Evolutionary conservation across 2,888 invertebrate species (phyloP).

Genomic region (Boloria selene): DNA sequence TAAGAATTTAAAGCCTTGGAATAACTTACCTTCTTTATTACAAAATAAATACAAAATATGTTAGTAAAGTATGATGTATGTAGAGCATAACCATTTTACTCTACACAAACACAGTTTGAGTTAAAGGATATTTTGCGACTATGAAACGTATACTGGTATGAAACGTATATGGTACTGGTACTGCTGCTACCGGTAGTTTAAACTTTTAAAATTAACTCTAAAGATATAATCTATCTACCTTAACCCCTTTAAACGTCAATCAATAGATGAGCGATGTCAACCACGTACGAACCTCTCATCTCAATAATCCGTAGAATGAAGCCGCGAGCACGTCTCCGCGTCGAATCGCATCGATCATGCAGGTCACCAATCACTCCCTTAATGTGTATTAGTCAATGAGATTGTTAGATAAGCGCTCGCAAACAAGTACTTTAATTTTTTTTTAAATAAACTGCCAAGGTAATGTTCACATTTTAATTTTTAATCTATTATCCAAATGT

Average conservation of each 20-base stretch:
- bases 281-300: slow-evolving; percentile 39
- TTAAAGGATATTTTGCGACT: too few species aligned
- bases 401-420: background rate
- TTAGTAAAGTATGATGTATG: too few species aligned
- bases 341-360: slow-evolving; percentile 24
- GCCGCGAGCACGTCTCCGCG: slow-evolving; percentile 55
- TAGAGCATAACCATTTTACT: too few species aligned
- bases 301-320: slow-evolving; percentile 67
- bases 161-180: too few species aligned
- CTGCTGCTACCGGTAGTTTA: too few species aligned
- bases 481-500: too few species aligned
- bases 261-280: slow-evolving; percentile 22
- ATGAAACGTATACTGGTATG: too few species aligned
- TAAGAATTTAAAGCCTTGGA: background rate
- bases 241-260: slow-evolving; percentile 14
- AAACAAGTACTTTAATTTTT: background rate
- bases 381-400: slow-evolving; percentile 10
- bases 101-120: too few species aligned
- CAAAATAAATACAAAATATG: background rate
- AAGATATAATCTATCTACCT: background rate
- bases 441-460: background rate
- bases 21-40: background rate
- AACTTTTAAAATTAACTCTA: too few species aligned
- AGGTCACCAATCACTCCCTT: slow-evolving; percentile 24
- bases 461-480: too few species aligned